Base-by-base conservation (phyloP, 23 tunicate species). In the Styela plicata region DNA sequence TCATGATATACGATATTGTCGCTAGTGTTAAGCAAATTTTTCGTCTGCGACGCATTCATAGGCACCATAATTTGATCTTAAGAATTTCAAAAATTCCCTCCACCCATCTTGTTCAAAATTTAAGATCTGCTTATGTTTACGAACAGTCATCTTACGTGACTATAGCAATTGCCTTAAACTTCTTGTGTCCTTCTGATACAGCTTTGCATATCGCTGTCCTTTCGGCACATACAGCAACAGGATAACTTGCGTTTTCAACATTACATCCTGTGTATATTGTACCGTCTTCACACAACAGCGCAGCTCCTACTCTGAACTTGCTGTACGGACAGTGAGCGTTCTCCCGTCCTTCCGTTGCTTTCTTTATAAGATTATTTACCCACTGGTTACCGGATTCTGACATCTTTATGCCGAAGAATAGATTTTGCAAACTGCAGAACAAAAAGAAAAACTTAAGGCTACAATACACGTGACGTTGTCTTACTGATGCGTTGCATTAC, bases 301-400 rank as follows among this genome's bases (percentile, higher is more conserved):
- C 98, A 19, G 90, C 90, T 17, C 98, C 98, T 20, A 93, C 98
- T 7, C 78, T 86, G 63, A 94, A 94, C 19, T 94, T 89, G 74
- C 98, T 94, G 94, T 94, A 94, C 13, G 82, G 90, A 63, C 90
- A 77, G 66, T 94, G 70, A 26, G 98, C 87, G 29, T 79, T 68
- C 67, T 85, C 84, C 34, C 82, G 87, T 61, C 84, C 96, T 7
- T 29, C 67, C 2, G 29, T 63, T 5, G 89, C 85, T 24, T 71
- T 29, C 32, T 0, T 53, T 3, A 90, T 57, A 3, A 90, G 67
- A 27, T 74, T 34, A 24, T 76, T 44, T 7, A 76, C n/a, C 81
- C 81, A 76, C 17, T 24, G n/a, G 26, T 53, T 29, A 33, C 10
- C 31, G 71, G 57, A 25, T 25, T 67, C 71, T 16, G 71, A 67